Conservation (phyloP, 2,888 invertebrate species). For the Lycophotia porphyrea region DNA sequence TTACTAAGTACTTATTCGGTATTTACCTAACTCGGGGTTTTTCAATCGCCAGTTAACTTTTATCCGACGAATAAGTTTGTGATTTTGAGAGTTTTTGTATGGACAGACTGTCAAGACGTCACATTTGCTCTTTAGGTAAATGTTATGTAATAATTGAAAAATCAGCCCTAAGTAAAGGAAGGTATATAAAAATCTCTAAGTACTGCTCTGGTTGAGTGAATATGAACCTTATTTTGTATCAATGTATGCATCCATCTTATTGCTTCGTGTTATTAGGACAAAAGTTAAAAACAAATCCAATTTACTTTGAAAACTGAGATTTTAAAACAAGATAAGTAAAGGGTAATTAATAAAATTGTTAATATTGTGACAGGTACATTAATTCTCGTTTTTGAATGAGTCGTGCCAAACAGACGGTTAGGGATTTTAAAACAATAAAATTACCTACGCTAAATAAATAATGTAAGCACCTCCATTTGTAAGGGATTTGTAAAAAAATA, state of each 20-base stretch:
- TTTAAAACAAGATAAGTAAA: not conserved
- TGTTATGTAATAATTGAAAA: no score
- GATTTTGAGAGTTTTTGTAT: no score
- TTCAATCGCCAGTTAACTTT: no score
- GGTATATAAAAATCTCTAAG: not conserved
- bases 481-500: not conserved
- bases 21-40: not conserved
- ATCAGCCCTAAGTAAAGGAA: not conserved
- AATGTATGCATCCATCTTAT: not conserved
- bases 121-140: no score
- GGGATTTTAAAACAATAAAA: constrained; percentile 10
- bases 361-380: not conserved
- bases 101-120: no score
- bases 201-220: not conserved
- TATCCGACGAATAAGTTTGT: no score
- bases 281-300: constrained; percentile 7
- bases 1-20: not conserved
- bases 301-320: not conserved
- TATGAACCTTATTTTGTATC: not conserved
- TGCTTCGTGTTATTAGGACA: not conserved
- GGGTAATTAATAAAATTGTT: not conserved
- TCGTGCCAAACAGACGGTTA: not conserved
- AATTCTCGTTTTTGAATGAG: constrained; percentile 5
- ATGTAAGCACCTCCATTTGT: not conserved
- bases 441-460: not conserved